Evolutionary conservation across 2,888 invertebrate species (phyloP).

Genomic region (Priocnemis perturbator): DNA sequence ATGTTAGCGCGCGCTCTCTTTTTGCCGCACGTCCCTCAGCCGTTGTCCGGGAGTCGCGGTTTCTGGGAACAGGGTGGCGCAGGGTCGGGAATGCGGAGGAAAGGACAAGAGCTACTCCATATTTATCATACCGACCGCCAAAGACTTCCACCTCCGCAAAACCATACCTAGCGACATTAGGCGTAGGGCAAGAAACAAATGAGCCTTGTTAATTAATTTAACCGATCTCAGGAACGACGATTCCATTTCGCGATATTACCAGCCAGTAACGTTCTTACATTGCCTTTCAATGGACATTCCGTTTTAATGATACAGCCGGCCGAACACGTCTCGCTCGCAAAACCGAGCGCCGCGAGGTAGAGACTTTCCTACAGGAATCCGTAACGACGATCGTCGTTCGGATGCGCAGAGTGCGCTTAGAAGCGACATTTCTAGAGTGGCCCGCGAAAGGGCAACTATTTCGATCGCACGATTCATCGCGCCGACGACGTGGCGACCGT

Average conservation of each 20-base stretch:
- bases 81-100: conserved; percentile 41
- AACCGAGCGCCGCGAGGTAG: no score
- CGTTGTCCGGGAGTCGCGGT: conserved; percentile 47
- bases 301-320: conserved; percentile 1
- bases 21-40: conserved; percentile 30
- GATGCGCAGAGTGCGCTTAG: no score
- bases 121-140: conserved; percentile 50
- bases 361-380: no score
- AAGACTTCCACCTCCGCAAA: conserved; percentile 44
- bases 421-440: no score
- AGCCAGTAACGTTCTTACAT: conserved; percentile 6
- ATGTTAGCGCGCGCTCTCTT: conserved; percentile 34
- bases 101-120: conserved; percentile 46
- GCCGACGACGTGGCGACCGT: not conserved
- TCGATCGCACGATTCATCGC: no score
- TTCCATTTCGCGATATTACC: not conserved
- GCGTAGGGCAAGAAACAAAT: conserved; percentile 42
- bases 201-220: conserved; percentile 51
- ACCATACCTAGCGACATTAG: conserved; percentile 21
- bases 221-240: conserved; percentile 34
- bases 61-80: conserved; percentile 54
- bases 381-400: no score
- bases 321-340: no score
- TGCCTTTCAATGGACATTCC: not conserved
- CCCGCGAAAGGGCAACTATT: no score